Conservation (phyloP, 2,113 vertebrate genomes). For the Gymnorhina tibicen region DNA sequence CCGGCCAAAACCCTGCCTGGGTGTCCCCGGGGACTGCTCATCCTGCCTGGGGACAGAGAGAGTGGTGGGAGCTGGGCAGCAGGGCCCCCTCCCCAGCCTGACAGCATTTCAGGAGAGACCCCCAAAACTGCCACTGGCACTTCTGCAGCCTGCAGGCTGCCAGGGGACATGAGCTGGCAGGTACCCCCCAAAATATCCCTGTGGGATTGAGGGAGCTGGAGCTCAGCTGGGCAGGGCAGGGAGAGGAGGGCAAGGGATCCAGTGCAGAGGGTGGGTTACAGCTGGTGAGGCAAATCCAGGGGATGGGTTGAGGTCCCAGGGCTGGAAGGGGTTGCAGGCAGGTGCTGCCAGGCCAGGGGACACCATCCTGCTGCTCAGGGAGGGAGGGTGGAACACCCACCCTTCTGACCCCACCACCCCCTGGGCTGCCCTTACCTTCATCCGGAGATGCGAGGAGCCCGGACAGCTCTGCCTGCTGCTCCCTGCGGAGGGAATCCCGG, state of each 20-base stretch:
- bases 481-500: neutral
- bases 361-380: neutral
- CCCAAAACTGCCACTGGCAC: accelerated
- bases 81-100: neutral
- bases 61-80: neutral
- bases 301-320: neutral
- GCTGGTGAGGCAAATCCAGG: neutral
- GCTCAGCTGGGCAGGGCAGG: neutral
- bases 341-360: neutral
- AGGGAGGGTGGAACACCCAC: neutral
- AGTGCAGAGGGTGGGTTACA: neutral
- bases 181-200: neutral
- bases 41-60: neutral
- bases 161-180: accelerated
- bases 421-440: slow-evolving; percentile 15
- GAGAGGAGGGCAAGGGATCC: neutral
- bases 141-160: neutral
- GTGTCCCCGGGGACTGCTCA: neutral
- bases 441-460: neutral
- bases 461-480: slow-evolving; percentile 1
- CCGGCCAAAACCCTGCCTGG: neutral
- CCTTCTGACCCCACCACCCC: neutral
- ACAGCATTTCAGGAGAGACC: neutral
- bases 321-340: neutral
- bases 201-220: neutral